Evolutionary conservation across 2,888 invertebrate species (phyloP).

Genomic region (Aphidoletes aphidimyza): DNA sequence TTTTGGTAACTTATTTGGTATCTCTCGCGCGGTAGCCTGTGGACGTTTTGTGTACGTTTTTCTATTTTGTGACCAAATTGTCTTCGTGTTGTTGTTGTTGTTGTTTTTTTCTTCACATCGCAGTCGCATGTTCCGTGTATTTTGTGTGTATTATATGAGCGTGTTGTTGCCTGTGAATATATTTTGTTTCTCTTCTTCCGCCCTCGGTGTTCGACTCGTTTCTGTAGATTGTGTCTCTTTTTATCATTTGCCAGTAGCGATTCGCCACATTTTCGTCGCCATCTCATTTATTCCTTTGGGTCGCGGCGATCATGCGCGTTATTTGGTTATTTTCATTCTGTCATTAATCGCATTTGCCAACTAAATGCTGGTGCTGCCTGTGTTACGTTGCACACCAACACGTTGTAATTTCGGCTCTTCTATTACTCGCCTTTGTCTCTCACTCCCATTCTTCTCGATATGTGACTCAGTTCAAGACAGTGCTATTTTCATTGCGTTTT

Average conservation of each 20-base stretch:
- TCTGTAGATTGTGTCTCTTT: not conserved
- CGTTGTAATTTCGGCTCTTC: not conserved
- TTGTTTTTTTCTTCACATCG: constrained; percentile 41
- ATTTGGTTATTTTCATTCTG: constrained; percentile 34
- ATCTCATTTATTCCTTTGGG: constrained; percentile 18
- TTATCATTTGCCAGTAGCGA: not conserved
- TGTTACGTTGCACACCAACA: constrained; percentile 13
- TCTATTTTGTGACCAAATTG: constrained; percentile 51
- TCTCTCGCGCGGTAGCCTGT: not conserved
- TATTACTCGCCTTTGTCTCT: not conserved
- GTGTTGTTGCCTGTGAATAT: not conserved
- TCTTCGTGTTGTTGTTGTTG: constrained; percentile 17
- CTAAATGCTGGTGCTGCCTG: constrained; percentile 10
- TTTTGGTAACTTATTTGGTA: constrained; percentile 50
- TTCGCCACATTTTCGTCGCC: not conserved
- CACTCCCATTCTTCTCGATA: not conserved
- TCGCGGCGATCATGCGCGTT: not conserved
- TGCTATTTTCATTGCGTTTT: not conserved
- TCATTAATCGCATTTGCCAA: constrained; percentile 36
- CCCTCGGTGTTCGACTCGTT: not conserved
- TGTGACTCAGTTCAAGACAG: not conserved
- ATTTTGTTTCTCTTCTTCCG: not conserved
- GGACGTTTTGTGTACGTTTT: constrained; percentile 36
- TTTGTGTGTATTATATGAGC: not conserved
- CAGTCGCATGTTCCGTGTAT: not conserved